Base-by-base conservation (phyloP, 2,888 invertebrate genomes). In the Hydriomena furcata region DNA sequence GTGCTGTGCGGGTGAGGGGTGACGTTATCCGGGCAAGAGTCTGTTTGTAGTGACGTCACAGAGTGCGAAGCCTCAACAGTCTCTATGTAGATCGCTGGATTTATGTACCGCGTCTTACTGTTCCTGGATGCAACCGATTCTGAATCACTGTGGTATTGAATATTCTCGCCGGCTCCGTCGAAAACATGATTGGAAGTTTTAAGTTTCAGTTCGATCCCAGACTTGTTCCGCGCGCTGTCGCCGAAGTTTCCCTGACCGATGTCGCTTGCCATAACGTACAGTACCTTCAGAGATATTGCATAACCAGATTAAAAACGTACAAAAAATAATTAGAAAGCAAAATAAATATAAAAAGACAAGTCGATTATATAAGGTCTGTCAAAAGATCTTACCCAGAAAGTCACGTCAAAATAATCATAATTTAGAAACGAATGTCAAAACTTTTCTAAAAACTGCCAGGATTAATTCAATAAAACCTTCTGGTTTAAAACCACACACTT, bases 51-150 rank as follows among this genome's bases (percentile, higher is more conserved):
- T 43, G 87, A 88, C 41, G 84, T 84, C 53, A 80, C 85, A 0
- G 90, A 89, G 44, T 77, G 88, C 25, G 85, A 77, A 0, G 82
- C 63, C 49, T 87, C 82, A 0, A 91, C 76, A 0, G 86, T 82
- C 67, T 93, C 93, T 1, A 93, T 86, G 55, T 89, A 93, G 56
- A 93, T 93, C 4, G 93, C 93, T 0, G 93, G 91, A 68, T 93
- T 93, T 41, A 93, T 91, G 63, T 92, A 92, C 50, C 92, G 89
- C 2, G 86, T 84, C 64, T 80, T 88, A 65, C 84, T 86, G 43
- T 84, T 82, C 35, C 76, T 72, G 1, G 88, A 87, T 0, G 66
- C 79, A 12, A 73, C 44, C 0, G 88, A 89, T 55, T 90, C 90
- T 0, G 86, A 84, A 59, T 89, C 90, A 63, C 88, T 88, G 60